Percentiles rank a stretch among this genome's conserved stretches.
Evolutionary conservation across 2,113 vertebrate genomes (phyloP).

Genomic region (Polypterus bichir): DNA sequence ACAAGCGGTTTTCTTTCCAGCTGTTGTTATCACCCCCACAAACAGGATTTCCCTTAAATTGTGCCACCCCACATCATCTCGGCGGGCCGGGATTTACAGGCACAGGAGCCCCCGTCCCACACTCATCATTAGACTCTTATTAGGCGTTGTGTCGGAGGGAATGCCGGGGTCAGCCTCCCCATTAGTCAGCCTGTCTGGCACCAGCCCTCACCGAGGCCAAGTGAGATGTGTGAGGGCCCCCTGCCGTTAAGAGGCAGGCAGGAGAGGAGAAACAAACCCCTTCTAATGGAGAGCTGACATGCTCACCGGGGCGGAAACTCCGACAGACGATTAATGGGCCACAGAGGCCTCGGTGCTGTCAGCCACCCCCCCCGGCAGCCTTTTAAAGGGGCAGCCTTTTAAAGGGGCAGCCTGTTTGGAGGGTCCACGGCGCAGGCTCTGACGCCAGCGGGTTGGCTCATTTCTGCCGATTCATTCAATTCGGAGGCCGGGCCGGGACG

Average conservation of each 20-base stretch:
- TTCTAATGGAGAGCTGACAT: slow-evolving; percentile 65
- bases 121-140: slow-evolving; percentile 12
- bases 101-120: background rate
- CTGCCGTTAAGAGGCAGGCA: slow-evolving; percentile 53
- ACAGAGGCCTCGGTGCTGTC: slow-evolving; percentile 44
- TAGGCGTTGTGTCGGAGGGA: slow-evolving; percentile 13
- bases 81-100: slow-evolving; percentile 3
- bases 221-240: slow-evolving; percentile 56
- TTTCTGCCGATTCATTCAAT: too few relatives aligned
- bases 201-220: slow-evolving; percentile 48
- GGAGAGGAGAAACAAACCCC: slow-evolving; percentile 53
- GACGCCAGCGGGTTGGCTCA: too few relatives aligned
- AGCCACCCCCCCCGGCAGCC: slow-evolving; percentile 8
- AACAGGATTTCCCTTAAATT: background rate
- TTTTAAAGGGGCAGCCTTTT: slow-evolving; percentile 12
- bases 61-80: background rate
- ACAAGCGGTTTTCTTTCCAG: too few relatives aligned
- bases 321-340: slow-evolving; percentile 63
- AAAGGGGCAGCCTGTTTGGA: slow-evolving; percentile 2
- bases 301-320: slow-evolving; percentile 56
- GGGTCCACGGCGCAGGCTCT: too few relatives aligned
- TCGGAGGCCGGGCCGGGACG: too few relatives aligned
- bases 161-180: slow-evolving; percentile 14
- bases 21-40: background rate
- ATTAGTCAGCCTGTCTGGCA: slow-evolving; percentile 59